phyloP scores from a whole-genome alignment of 2,797 vertebrate species.

The Semotilus atromaculatus region DNA sequence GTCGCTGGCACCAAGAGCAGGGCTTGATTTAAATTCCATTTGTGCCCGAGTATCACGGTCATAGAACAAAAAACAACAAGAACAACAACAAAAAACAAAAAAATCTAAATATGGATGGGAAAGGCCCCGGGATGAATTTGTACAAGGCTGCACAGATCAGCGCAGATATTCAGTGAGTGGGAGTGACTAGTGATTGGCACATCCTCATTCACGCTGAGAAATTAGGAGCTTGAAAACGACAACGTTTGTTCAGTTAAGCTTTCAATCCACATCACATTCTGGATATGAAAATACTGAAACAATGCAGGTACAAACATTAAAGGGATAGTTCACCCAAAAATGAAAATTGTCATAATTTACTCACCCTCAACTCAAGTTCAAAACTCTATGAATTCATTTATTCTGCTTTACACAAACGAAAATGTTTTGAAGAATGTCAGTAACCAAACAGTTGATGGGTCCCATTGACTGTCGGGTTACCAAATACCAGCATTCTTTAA shows the following conservation, averaged over 20 bases:
- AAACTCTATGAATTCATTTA: too few relatives aligned
- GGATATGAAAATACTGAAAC: not conserved
- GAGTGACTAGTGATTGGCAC: constrained; percentile 48
- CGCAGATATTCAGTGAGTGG: constrained; percentile 43
- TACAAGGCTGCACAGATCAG: constrained; percentile 46
- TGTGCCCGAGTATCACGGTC: constrained; percentile 45
- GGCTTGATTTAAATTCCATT: constrained; percentile 61
- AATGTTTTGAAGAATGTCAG: too few relatives aligned
- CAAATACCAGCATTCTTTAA: too few relatives aligned
- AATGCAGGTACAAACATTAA: not conserved
- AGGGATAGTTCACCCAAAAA: too few relatives aligned
- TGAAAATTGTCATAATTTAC: too few relatives aligned
- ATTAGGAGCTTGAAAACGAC: not conserved
- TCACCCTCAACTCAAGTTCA: too few relatives aligned
- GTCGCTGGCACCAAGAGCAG: constrained; percentile 35
- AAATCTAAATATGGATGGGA: constrained; percentile 59
- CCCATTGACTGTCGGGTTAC: too few relatives aligned
- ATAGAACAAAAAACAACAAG: constrained; percentile 46
- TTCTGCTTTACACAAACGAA: too few relatives aligned
- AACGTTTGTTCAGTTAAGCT: not conserved
- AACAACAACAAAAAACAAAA: constrained; percentile 38
- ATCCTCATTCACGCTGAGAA: constrained; percentile 43
- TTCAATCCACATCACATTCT: constrained; percentile 10
- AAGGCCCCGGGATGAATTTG: constrained; percentile 50
- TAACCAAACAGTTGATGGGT: too few relatives aligned